Evolutionary conservation across 2,113 vertebrate genomes (phyloP).

Genomic region (Brachionichthys hirsutus): DNA sequence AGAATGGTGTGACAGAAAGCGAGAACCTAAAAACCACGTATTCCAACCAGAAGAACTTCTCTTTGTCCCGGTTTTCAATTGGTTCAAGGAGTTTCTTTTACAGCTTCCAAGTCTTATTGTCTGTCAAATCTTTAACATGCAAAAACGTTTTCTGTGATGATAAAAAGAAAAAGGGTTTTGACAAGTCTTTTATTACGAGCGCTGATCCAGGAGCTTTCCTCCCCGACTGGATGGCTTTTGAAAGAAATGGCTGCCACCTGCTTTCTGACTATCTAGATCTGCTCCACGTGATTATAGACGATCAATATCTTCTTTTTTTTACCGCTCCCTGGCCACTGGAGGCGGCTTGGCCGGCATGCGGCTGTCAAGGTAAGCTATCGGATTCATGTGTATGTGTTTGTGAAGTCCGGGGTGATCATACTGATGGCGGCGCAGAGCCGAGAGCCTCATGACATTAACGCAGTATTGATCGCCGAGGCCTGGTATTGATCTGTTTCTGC

Average conservation of each 20-base stretch:
- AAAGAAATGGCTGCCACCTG: conserved; percentile 79
- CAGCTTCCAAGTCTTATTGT: too few relatives aligned
- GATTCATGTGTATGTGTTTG: conserved; percentile 40
- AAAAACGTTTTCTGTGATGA: not conserved
- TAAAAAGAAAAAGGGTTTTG: not conserved
- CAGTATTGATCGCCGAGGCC: conserved; percentile 46
- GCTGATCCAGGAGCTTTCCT: conserved; percentile 31
- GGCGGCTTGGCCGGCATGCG: conserved; percentile 88
- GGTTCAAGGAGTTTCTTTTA: too few relatives aligned
- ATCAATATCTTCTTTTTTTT: conserved; percentile 89
- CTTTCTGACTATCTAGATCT: conserved; percentile 81
- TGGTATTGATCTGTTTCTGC: conserved; percentile 36
- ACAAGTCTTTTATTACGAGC: conserved; percentile 26
- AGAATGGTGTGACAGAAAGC: not conserved
- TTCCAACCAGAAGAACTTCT: too few relatives aligned
- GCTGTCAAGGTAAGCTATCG: conserved; percentile 76
- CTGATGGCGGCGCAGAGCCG: conserved; percentile 23
- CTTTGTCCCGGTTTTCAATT: too few relatives aligned
- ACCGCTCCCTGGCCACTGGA: conserved; percentile 77
- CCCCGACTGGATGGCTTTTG: conserved; percentile 64
- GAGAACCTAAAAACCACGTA: too few relatives aligned
- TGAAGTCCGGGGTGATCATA: conserved; percentile 37
- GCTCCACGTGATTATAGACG: conserved; percentile 86
- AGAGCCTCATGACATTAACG: conserved; percentile 49
- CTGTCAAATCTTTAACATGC: too few relatives aligned